phyloP scores from a whole-genome alignment of 2,888 invertebrate genomes.

The Microctonus aethiopoides region DNA sequence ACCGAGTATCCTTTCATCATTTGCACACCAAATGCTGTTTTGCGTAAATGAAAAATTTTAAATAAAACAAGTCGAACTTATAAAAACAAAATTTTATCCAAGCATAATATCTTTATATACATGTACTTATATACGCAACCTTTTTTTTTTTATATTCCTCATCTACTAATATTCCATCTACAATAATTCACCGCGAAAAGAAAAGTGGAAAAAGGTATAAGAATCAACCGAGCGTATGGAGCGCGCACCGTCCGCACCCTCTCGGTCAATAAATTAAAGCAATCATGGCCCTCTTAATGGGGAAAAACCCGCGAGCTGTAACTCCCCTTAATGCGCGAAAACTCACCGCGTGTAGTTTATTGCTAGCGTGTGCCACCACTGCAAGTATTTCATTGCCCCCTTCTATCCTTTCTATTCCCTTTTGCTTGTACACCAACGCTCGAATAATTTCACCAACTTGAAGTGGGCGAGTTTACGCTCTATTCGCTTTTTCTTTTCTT shows the following conservation, averaged over 20 bases:
- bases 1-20: background rate
- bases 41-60: background rate
- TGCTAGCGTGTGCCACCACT: conserved; percentile 29
- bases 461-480: conserved; percentile 34
- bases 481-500: conserved; percentile 35
- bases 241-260: conserved; percentile 5
- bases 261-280: conserved; percentile 35
- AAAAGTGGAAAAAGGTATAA: background rate
- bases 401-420: no score
- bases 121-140: background rate
- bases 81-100: background rate
- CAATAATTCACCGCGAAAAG: conserved; percentile 20
- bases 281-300: conserved; percentile 35
- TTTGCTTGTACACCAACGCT: no score
- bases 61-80: background rate
- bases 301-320: conserved; percentile 29
- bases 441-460: conserved; percentile 25
- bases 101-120: background rate
- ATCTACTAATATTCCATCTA: conserved; percentile 21
- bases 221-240: conserved; percentile 5
- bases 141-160: background rate
- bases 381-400: conserved; percentile 35
- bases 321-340: conserved; percentile 33
- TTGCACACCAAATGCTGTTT: background rate
- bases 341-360: conserved; percentile 29